Evolutionary conservation across 2,888 invertebrate genomes (phyloP).

Genomic region (Drosophila atripex): DNA sequence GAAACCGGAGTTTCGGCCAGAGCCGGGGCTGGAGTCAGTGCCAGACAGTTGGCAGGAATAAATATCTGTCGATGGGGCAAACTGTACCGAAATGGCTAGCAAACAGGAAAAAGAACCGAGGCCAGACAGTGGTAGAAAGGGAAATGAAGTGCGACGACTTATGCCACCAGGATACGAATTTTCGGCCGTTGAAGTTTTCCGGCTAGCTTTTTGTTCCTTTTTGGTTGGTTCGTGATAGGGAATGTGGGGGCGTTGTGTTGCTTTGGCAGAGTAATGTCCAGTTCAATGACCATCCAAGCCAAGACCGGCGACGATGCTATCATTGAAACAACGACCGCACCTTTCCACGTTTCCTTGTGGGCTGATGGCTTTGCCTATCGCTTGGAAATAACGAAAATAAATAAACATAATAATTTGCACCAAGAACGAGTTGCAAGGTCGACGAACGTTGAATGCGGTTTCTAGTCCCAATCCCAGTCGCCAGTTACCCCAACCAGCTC

Average conservation of each 20-base stretch:
- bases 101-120: slow-evolving; percentile 35
- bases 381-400: slow-evolving; percentile 22
- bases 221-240: slow-evolving; percentile 1
- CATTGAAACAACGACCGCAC: slow-evolving; percentile 46
- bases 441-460: slow-evolving; percentile 77
- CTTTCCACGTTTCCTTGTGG: slow-evolving; percentile 47
- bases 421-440: slow-evolving; percentile 83
- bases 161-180: slow-evolving; percentile 58
- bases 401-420: slow-evolving; percentile 28
- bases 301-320: slow-evolving; percentile 60
- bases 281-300: slow-evolving; percentile 63
- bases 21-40: neutral
- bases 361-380: slow-evolving; percentile 20
- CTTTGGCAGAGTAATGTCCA: slow-evolving; percentile 2
- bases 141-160: slow-evolving; percentile 75
- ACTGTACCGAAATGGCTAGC: slow-evolving; percentile 74
- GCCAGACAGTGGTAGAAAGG: slow-evolving; percentile 82
- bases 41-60: slow-evolving; percentile 26
- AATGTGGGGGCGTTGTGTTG: neutral
- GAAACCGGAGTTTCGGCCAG: slow-evolving; percentile 8
- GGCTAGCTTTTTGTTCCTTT: slow-evolving; percentile 13
- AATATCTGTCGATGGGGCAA: slow-evolving; percentile 50
- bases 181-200: slow-evolving; percentile 46
- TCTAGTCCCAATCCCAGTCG: slow-evolving; percentile 14
- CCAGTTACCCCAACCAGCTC: slow-evolving; percentile 8